Evolutionary conservation across 1,140 invertebrate genomes (phyloP).

Genomic region (Hyles vespertilio): DNA sequence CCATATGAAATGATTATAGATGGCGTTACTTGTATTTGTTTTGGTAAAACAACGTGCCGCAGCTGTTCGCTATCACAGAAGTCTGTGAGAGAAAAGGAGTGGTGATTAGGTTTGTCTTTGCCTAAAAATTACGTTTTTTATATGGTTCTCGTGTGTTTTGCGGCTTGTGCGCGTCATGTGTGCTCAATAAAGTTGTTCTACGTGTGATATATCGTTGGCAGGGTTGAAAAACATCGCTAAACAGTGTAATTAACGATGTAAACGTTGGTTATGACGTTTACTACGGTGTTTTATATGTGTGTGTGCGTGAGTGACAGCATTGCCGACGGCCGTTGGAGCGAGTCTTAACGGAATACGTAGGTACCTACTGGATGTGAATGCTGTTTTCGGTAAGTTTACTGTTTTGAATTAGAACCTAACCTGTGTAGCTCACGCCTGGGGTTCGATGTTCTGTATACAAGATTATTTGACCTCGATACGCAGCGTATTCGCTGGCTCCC

Average conservation of each 20-base stretch:
- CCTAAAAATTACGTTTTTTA: conserved; percentile 65
- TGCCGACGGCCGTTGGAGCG: conserved; percentile 63
- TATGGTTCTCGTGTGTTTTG: conserved; percentile 51
- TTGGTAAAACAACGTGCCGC: conserved; percentile 70
- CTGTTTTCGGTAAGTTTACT: conserved; percentile 61
- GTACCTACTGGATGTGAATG: conserved; percentile 43
- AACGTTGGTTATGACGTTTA: conserved; percentile 71
- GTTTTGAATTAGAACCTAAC: conserved; percentile 54
- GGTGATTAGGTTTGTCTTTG: conserved; percentile 70
- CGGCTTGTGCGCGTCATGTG: conserved; percentile 37
- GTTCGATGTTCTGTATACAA: conserved; percentile 23
- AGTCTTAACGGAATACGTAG: conserved; percentile 67
- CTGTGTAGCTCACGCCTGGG: conserved; percentile 38
- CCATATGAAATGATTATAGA: conserved; percentile 26
- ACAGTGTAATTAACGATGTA: conserved; percentile 62
- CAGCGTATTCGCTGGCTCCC: conserved; percentile 30
- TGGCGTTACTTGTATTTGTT: conserved; percentile 66
- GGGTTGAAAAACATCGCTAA: conserved; percentile 47
- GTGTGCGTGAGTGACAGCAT: conserved; percentile 63
- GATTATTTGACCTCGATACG: conserved; percentile 50
- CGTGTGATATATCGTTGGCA: conserved; percentile 51
- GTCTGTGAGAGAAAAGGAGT: conserved; percentile 74
- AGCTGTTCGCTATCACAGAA: conserved; percentile 75
- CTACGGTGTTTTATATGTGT: conserved; percentile 54
- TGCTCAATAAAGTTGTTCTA: conserved; percentile 44